Conservation (phyloP, 2,797 vertebrate genomes). For the Coluber constrictor region DNA sequence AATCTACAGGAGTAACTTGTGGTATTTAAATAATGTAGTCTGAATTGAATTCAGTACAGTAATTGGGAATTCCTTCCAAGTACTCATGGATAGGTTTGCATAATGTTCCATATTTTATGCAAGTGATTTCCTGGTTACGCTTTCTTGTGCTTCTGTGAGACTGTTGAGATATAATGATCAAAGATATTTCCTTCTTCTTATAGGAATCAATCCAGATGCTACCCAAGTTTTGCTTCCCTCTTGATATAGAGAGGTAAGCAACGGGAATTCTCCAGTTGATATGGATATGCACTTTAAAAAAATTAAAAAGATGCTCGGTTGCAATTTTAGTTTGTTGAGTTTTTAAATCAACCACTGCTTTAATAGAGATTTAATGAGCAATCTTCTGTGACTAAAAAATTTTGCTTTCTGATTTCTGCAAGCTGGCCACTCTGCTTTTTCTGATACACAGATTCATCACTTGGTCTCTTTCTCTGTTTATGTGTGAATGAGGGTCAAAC, state of each 20-base stretch:
- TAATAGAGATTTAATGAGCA: not conserved
- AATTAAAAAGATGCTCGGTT: not conserved
- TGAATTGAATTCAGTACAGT: not conserved
- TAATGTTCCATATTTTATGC: not conserved
- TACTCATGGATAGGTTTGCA: not conserved
- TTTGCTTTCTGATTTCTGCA: not conserved
- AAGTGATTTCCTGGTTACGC: not conserved
- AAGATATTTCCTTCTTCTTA: constrained; percentile 8
- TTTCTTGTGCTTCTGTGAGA: not conserved
- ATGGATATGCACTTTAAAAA: not conserved
- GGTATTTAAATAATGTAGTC: not conserved
- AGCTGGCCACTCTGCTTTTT: not conserved
- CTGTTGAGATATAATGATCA: not conserved
- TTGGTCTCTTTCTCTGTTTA: not conserved
- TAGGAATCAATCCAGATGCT: constrained; percentile 79
- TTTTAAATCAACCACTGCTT: not conserved
- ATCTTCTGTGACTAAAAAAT: not conserved
- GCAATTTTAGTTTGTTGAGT: not conserved
- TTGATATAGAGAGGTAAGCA: constrained; percentile 81
- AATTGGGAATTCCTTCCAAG: not conserved
- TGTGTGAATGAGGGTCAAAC: not conserved
- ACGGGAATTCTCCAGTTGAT: not conserved
- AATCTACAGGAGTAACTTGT: not conserved
- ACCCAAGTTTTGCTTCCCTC: constrained; percentile 88
- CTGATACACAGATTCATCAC: not conserved